phyloP scores from a whole-genome alignment of 2,888 invertebrate genomes.

The Andrena praecox region DNA sequence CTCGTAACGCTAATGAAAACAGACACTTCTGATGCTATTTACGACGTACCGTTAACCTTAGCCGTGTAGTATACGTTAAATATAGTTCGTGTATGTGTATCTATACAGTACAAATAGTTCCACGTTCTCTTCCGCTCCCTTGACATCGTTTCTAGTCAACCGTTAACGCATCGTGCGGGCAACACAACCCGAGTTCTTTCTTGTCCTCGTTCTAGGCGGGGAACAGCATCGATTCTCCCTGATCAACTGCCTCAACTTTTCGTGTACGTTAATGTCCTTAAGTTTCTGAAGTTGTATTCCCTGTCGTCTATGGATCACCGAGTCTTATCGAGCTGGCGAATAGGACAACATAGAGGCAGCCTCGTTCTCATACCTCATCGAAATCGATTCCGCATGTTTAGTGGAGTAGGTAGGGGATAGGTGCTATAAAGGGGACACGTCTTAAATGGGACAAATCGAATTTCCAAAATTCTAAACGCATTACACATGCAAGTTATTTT shows the following conservation, averaged over 20 bases:
- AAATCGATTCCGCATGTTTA: background rate
- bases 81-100: slow-evolving; percentile 48
- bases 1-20: slow-evolving; percentile 48
- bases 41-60: slow-evolving; percentile 53
- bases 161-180: slow-evolving; percentile 19
- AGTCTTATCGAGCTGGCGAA: background rate
- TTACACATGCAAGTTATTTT: too few relatives aligned
- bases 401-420: background rate
- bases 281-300: slow-evolving; percentile 28
- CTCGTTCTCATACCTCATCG: background rate
- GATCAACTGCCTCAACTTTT: slow-evolving; percentile 37
- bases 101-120: slow-evolving; percentile 57
- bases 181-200: background rate
- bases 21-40: slow-evolving; percentile 46
- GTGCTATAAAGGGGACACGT: too few relatives aligned
- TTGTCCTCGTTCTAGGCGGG: slow-evolving; percentile 2
- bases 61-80: slow-evolving; percentile 37
- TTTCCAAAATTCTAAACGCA: too few relatives aligned
- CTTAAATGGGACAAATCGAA: too few relatives aligned
- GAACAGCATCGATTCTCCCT: slow-evolving; percentile 31
- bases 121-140: slow-evolving; percentile 39
- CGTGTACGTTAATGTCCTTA: slow-evolving; percentile 25
- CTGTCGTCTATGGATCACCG: slow-evolving; percentile 17
- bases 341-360: slow-evolving; percentile 3
- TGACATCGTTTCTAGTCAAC: slow-evolving; percentile 6